Evolutionary conservation across 1,140 invertebrate genomes (phyloP).

Genomic region (Pristionchus pacificus): DNA sequence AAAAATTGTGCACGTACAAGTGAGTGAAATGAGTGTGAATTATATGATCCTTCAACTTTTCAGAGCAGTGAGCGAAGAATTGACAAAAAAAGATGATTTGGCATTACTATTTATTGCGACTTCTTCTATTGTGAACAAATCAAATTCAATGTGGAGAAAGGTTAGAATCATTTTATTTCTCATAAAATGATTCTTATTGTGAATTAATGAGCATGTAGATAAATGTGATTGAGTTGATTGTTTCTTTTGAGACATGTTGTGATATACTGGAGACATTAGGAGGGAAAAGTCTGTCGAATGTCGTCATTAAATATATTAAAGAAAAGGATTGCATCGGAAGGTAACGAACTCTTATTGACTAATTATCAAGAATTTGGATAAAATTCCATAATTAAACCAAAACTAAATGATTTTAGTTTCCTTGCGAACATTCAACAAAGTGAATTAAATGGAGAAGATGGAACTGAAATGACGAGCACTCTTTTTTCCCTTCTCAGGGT

Average conservation of each 20-base stretch:
- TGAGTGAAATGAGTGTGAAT: too few relatives aligned
- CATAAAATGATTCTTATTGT: too few relatives aligned
- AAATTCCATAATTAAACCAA: constrained; percentile 94
- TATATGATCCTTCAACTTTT: not conserved
- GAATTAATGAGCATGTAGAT: too few relatives aligned
- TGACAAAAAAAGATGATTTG: constrained; percentile 91
- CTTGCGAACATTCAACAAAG: constrained; percentile 71
- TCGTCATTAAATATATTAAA: constrained; percentile 92
- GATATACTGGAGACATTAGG: not conserved
- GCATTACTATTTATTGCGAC: constrained; percentile 91
- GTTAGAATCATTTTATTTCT: too few relatives aligned
- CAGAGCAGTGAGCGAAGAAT: constrained; percentile 78
- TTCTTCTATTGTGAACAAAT: constrained; percentile 66
- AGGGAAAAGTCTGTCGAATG: constrained; percentile 85
- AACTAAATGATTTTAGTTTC: constrained; percentile 75
- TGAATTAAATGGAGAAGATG: constrained; percentile 18
- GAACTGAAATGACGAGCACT: constrained; percentile 90
- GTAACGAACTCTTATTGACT: too few relatives aligned
- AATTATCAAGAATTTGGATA: too few relatives aligned
- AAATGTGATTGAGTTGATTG: constrained; percentile 77
- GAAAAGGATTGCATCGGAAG: constrained; percentile 88
- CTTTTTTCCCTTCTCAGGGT: constrained; percentile 91
- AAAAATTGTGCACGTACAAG: constrained; percentile 82
- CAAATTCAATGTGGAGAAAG: constrained; percentile 92
- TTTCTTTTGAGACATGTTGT: constrained; percentile 26